Base-by-base conservation (phyloP, 2,888 invertebrate species). In the Cephus sareptanus region DNA sequence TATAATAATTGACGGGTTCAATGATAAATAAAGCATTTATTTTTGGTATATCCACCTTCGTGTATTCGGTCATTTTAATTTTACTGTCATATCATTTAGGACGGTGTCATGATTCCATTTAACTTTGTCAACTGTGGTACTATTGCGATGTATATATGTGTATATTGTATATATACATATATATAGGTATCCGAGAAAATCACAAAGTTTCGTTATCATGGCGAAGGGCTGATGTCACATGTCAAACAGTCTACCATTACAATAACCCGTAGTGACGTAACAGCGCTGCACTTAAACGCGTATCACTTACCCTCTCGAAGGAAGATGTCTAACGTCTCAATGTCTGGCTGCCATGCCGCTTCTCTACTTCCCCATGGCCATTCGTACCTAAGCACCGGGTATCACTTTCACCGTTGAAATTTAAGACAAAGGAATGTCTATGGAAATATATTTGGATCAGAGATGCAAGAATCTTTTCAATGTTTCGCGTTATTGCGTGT, bases 381-480 rank as follows among this genome's bases (percentile, higher is more conserved):
- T 79, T 79, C 81, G 80, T 77, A 81, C 79, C 79, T 80, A 81
- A 76, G 80, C 79, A 79, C 75, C 75, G 76, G 84, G 86, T 88
- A 88, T 89, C 89, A 83, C 84, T 89, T 89, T 86, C 89, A 86
- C 81, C 84, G 82, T 83, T 83, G 89, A 86, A 88, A 89, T 84
- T 81, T 84, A 87, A 89, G 88, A 89, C 82, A 80, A 75, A 79
- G 81, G 83, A 85, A 84, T 82, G 80, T 81, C 71, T 56, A 56
- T 56, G 56, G 2, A 56, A 56, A 23, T 56, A 9, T 56, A 71
- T 71, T 71, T 34, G 31, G 0, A 31, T 1, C 31, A 31, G 30
- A 70, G 33, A n/a, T 0, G 70, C 13, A 2, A 71, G 33, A 31
- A 71, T 71, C 9, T 6, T 56, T 56, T 56, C 9, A 23, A 56